These are phyloP conservation scores for Myotis findleyi DNA, from an alignment of 2,797 vertebrate genomes.

Conservation along the genomic window DNA sequence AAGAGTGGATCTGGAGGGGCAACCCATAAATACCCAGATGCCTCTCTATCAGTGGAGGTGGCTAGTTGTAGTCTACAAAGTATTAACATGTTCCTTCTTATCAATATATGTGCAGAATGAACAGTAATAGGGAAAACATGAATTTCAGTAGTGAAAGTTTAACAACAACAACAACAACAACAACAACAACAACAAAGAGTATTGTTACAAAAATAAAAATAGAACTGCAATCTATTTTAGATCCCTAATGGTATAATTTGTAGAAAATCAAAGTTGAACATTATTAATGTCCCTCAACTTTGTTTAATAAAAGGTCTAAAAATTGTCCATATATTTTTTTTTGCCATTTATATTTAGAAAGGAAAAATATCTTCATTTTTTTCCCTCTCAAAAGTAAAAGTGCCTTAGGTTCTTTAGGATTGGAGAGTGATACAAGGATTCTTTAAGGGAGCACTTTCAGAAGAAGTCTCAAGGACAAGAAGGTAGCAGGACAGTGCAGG, in stretches of 20 bases:
- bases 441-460: not conserved
- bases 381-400: not conserved
- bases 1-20: not conserved
- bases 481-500: not conserved
- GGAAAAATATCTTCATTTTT: not conserved
- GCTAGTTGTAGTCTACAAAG: not conserved
- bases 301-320: slow-evolving; percentile 33
- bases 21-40: not conserved
- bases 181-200: not conserved
- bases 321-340: slow-evolving; percentile 2
- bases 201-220: slow-evolving; percentile 13
- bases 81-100: not conserved
- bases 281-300: not conserved
- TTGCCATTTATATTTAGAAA: not conserved
- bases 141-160: not conserved
- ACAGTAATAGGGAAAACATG: not conserved
- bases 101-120: not conserved
- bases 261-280: not conserved
- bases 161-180: not conserved
- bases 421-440: not conserved
- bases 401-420: not conserved
- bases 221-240: not conserved
- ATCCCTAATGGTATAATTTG: not conserved
- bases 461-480: not conserved
- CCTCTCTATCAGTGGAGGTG: not conserved